A percentile compares a stretch with the other conserved stretches of the same genome.
These are phyloP conservation scores for Carassius carassius DNA, from an alignment of 2,113 vertebrate species.

Conservation along the genomic window DNA sequence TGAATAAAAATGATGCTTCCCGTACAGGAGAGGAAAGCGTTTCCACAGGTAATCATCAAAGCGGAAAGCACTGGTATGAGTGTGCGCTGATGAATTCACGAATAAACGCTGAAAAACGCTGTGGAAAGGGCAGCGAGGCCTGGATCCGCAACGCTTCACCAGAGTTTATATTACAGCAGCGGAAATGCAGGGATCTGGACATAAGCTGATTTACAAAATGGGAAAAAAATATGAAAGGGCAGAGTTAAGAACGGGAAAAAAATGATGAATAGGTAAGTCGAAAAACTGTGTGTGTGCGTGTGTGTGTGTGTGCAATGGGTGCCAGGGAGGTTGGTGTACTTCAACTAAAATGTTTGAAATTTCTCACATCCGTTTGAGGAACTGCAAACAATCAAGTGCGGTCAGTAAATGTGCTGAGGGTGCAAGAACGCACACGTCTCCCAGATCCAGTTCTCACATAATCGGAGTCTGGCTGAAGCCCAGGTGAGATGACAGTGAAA, in stretches of 20 bases:
- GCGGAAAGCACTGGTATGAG: not conserved
- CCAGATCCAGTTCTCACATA: not conserved
- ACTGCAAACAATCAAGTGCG: slow-evolving; percentile 14
- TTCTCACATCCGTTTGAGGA: not conserved
- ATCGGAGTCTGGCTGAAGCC: not conserved
- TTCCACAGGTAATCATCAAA: slow-evolving; percentile 7
- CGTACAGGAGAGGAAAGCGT: not conserved
- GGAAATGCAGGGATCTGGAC: not conserved
- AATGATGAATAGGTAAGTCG: not conserved
- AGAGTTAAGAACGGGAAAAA: slow-evolving; percentile 7
- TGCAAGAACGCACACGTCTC: not conserved
- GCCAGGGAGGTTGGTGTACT: not conserved
- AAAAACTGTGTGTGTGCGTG: slow-evolving; percentile 5
- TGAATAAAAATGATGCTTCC: slow-evolving; percentile 6
- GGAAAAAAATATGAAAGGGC: not conserved
- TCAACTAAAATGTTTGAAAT: not conserved
- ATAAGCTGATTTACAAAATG: not conserved
- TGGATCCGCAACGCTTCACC: not conserved
- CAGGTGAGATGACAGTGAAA: slow-evolving; percentile 2
- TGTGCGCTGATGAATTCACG: not conserved
- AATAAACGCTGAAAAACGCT: not conserved
- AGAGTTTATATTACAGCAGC: not conserved
- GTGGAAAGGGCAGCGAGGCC: not conserved
- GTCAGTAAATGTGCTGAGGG: not conserved
- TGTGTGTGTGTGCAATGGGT: slow-evolving; percentile 25